Percentiles rank a stretch among this genome's conserved stretches.
Evolutionary conservation across 2,888 invertebrate species (phyloP).

Genomic region (Caenorhabditis imperialis): DNA sequence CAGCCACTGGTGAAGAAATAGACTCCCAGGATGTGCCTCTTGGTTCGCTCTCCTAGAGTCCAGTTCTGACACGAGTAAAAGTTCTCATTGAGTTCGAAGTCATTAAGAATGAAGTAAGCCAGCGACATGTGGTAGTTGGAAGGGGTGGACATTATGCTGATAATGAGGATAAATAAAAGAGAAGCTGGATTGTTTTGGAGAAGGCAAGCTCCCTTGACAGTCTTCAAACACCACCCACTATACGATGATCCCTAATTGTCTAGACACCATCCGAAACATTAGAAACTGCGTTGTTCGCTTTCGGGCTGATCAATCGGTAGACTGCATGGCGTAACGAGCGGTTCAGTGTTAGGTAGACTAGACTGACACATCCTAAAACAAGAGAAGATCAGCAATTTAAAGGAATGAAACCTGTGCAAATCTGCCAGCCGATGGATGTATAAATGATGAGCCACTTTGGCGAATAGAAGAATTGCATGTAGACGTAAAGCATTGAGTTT

Average conservation of each 20-base stretch:
- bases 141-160: not conserved
- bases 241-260: too few species aligned
- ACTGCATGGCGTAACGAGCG: constrained; percentile 1
- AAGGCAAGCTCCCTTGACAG: too few species aligned
- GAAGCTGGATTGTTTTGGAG: too few species aligned
- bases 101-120: not conserved
- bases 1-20: constrained; percentile 1
- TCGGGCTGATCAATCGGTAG: constrained; percentile 3
- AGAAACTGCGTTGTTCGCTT: not conserved
- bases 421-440: constrained; percentile 24
- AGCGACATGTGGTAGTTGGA: constrained; percentile 1
- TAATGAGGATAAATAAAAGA: too few species aligned
- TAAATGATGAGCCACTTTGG: constrained; percentile 12
- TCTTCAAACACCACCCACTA: too few species aligned
- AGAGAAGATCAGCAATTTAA: not conserved
- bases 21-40: not conserved
- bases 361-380: constrained; percentile 9
- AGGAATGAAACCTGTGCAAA: constrained; percentile 15
- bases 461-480: constrained; percentile 30
- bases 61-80: constrained; percentile 4
- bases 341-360: constrained; percentile 16
- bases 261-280: constrained; percentile 1
- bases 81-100: constrained; percentile 5
- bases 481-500: constrained; percentile 2
- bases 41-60: not conserved